Evolutionary conservation across 2,797 vertebrate genomes (phyloP).

Genomic region (Pachyuromys duprasi): DNA sequence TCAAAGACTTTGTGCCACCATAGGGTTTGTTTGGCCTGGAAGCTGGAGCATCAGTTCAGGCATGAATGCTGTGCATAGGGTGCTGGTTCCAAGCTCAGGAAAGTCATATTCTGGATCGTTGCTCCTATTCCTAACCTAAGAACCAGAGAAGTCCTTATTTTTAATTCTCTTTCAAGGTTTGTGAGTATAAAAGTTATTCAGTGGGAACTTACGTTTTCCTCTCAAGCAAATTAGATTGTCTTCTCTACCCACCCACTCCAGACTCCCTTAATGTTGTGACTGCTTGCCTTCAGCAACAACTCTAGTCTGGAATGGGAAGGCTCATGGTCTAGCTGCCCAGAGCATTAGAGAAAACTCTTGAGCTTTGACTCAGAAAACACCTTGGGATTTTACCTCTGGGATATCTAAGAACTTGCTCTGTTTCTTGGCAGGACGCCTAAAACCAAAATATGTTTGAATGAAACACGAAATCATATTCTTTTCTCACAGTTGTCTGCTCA

Average conservation of each 20-base stretch:
- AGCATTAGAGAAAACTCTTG: background rate
- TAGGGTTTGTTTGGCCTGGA: background rate
- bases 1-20: background rate
- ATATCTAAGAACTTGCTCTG: constrained; percentile 25
- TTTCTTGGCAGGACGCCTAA: constrained; percentile 44
- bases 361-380: constrained; percentile 17
- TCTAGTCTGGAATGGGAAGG: constrained; percentile 22
- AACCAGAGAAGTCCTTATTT: constrained; percentile 65
- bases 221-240: background rate
- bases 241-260: background rate
- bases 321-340: background rate
- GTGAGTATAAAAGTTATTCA: constrained; percentile 55
- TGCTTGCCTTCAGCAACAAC: background rate
- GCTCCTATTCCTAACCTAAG: constrained; percentile 26
- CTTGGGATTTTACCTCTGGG: constrained; percentile 32
- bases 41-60: background rate
- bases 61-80: background rate
- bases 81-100: constrained; percentile 8
- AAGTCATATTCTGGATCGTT: constrained; percentile 43
- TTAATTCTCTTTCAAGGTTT: constrained; percentile 66
- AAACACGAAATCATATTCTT: constrained; percentile 35
- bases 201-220: background rate
- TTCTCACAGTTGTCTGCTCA: background rate
- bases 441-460: constrained; percentile 10
- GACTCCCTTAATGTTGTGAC: background rate